Evolutionary conservation across 2,797 vertebrate genomes (phyloP), one percentile per base, ranked within the genome.

Genomic region (Danio jaintianensis): DNA sequence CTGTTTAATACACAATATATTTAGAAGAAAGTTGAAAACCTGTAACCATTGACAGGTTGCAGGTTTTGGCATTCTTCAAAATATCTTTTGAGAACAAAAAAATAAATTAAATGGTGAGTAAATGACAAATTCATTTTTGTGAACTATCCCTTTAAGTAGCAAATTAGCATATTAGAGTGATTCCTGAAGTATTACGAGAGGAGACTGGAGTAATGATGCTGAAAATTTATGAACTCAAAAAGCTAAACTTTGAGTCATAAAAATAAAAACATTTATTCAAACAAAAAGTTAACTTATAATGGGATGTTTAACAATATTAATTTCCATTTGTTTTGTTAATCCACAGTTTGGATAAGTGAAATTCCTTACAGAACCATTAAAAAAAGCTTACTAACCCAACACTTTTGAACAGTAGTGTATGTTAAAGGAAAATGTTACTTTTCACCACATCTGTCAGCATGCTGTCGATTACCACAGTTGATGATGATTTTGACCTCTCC

Each of bases 391-490:
- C 67, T 36, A n/a, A 36, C 10, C 67, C n/a, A 29, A 70, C 52
- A 53, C 48, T 70, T 53, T 70, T 13, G 48, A 70, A 53, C 7
- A 6, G 5, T 7, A 20, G 48, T 66, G 61, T n/a, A 20, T 53
- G 11, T 59, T 45, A 43, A 20, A 42, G 6, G 6, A 52, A 38
- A 38, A 48, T 20, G n/a, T 42, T 52, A 18, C n/a, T 56, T 45
- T 77, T 15, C 53, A 64, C 36, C 7, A 20, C 29, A 38, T 61
- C 43, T 42, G 7, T 36, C 29, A 38, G 61, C 61, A 75, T 76
- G 62, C 61, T 76, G 18, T 76, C 38, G 48, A n/a, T 55, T 64
- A 76, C 61, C 61, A 43, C 38, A 77, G 50, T 43, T 40, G n/a
- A 5, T 42, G n/a, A 5, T 42, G 18, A 45, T 20, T 55, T 56